These are phyloP conservation scores for Macquaria ambigua DNA, from an alignment of 2,113 vertebrate genomes.

Conservation along the genomic window DNA sequence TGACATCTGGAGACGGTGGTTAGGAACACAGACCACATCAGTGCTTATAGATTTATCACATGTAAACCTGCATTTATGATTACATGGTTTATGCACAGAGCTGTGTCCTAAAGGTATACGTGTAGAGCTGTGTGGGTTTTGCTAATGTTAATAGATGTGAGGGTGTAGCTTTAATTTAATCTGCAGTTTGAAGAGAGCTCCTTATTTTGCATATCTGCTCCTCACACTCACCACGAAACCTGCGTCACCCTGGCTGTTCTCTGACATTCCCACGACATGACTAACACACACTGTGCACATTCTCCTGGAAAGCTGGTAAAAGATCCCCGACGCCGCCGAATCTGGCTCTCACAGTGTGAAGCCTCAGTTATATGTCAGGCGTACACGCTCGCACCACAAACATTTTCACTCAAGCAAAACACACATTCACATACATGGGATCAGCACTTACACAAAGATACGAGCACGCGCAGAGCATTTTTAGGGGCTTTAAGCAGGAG, in stretches of 20 bases:
- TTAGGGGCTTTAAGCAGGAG: conserved; percentile 36
- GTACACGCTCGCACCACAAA: not conserved
- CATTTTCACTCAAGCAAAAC: not conserved
- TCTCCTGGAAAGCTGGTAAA: conserved; percentile 36
- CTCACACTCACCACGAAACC: conserved; percentile 9
- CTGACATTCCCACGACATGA: conserved; percentile 38
- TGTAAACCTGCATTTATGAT: conserved; percentile 50
- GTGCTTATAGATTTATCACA: conserved; percentile 49
- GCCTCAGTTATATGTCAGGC: conserved; percentile 31
- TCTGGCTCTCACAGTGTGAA: conserved; percentile 21
- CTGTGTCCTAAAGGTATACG: conserved; percentile 48
- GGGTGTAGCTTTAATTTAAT: conserved; percentile 47
- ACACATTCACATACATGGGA: not conserved
- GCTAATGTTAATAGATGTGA: conserved; percentile 26
- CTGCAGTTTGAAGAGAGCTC: conserved; percentile 25
- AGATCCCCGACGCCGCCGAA: not conserved
- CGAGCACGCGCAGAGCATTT: not conserved
- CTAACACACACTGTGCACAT: conserved; percentile 13
- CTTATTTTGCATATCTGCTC: conserved; percentile 51
- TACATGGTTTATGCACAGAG: conserved; percentile 9
- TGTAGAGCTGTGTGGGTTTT: conserved; percentile 39
- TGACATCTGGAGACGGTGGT: conserved; percentile 65
- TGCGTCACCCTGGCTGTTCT: conserved; percentile 25
- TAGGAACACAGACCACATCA: conserved; percentile 53
- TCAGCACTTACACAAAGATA: not conserved